phyloP scores from a whole-genome alignment of 2,888 invertebrate species.

The Dryobotodes eremita region DNA sequence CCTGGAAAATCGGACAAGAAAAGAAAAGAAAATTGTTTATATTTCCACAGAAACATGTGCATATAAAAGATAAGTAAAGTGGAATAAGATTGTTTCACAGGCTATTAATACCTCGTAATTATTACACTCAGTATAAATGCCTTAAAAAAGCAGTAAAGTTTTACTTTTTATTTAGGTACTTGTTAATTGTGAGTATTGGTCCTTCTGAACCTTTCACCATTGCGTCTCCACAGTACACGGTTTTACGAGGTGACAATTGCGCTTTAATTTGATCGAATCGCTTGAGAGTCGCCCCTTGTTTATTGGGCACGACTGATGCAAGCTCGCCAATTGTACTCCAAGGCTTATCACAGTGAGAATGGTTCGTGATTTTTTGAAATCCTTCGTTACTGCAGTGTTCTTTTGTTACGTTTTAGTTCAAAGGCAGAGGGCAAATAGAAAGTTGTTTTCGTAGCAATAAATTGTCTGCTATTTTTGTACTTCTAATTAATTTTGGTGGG shows the following conservation, averaged over 20 bases:
- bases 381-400: slow-evolving; percentile 34
- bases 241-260: slow-evolving; percentile 62
- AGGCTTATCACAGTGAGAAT: slow-evolving; percentile 53
- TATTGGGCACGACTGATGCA: slow-evolving; percentile 49
- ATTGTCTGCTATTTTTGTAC: slow-evolving; percentile 28
- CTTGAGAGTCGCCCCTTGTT: slow-evolving; percentile 56
- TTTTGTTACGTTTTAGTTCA: slow-evolving; percentile 17
- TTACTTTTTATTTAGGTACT: too few species aligned
- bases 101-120: too few species aligned
- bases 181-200: neutral
- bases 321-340: slow-evolving; percentile 48
- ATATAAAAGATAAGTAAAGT: neutral
- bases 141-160: too few species aligned
- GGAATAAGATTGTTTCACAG: too few species aligned
- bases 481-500: slow-evolving; percentile 9
- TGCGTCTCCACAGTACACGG: slow-evolving; percentile 16
- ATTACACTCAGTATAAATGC: neutral
- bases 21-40: too few species aligned
- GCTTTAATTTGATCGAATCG: slow-evolving; percentile 66
- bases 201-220: slow-evolving; percentile 10
- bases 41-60: neutral
- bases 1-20: neutral
- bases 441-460: slow-evolving; percentile 7
- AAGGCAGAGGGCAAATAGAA: slow-evolving; percentile 4
- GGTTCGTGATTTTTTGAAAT: slow-evolving; percentile 42